Evolutionary conservation across 2,888 invertebrate genomes (phyloP), one percentile per base, ranked within the genome.

Genomic region (Ptilodon capucinus): DNA sequence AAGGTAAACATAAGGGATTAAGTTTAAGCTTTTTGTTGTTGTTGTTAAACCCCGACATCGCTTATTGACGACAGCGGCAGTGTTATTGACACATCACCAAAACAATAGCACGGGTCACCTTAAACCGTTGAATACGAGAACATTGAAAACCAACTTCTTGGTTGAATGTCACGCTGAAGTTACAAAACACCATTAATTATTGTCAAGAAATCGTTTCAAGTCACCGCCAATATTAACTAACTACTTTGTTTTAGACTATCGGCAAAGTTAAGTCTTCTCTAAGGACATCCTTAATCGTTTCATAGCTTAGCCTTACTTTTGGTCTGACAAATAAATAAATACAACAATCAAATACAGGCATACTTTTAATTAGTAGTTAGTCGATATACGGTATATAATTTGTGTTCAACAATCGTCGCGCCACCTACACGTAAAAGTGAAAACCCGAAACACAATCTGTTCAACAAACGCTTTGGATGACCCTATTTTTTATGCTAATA

Each of bases 21-120:
- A 30, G 14, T 32, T 49, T n/a, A n/a, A n/a, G n/a, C n/a, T n/a
- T n/a, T n/a, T 57, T 56, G 56, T 56, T 56, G 47, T 6, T 2
- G 14, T 32, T 2, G 8, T 5, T 39, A 51, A 44, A 35, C 44
- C 55, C 51, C 36, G 4, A 18, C 42, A 21, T 9, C 8, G 21
- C 2, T 18, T 16, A 34, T 34, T 30, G n/a, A 30, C 8, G 16
- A 17, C 9, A 5, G 11, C 8, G 16, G 35, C 9, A 5, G 11
- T 35, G 34, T 35, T 35, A 17, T 35, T 35, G 35, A 35, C 35
- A 35, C 17, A 35, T 17, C 34, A 18, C 48, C 28, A 28, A 40
- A 46, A 52, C 46, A 44, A 57, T 44, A 38, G 25, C 17, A 30
- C 40, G 45, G 47, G 41, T 53, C 52, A 56, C 52, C 52, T 49